phyloP scores from a whole-genome alignment of 2,888 invertebrate species.

The Andrena praecox region DNA sequence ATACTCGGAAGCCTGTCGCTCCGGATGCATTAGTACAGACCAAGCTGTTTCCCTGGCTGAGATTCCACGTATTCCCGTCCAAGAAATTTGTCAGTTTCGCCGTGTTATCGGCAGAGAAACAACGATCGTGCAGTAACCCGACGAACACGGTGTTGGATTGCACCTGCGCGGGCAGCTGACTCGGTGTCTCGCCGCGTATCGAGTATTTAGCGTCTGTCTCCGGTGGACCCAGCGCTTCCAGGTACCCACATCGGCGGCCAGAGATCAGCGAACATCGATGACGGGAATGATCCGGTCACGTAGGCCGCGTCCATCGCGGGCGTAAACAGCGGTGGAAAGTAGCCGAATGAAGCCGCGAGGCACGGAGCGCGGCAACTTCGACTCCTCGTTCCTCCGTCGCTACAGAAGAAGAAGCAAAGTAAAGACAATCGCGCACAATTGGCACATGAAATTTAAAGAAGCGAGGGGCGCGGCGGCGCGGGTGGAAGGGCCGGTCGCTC shows the following conservation, averaged over 20 bases:
- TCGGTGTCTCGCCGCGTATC: constrained; percentile 32
- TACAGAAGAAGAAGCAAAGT: constrained; percentile 67
- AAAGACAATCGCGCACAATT: constrained; percentile 83
- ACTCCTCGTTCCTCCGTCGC: constrained; percentile 28
- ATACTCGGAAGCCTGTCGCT: neutral
- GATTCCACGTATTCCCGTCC: neutral
- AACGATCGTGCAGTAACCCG: constrained; percentile 43
- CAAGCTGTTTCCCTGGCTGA: neutral
- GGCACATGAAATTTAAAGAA: constrained; percentile 84
- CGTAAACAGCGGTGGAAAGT: constrained; percentile 22
- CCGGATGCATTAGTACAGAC: neutral
- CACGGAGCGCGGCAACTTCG: constrained; percentile 18
- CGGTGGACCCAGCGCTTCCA: neutral
- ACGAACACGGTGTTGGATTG: constrained; percentile 46
- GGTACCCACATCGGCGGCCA: neutral
- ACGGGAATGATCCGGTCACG: constrained; percentile 33
- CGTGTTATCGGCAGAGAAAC: constrained; percentile 15
- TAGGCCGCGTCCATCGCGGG: neutral
- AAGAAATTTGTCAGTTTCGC: constrained; percentile 15
- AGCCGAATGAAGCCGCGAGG: neutral
- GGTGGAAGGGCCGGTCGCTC: constrained; percentile 72
- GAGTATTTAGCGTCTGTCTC: constrained; percentile 28
- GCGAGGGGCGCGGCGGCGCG: constrained; percentile 61
- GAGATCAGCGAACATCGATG: constrained; percentile 46
- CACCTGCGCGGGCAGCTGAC: constrained; percentile 59